Percentiles rank a stretch among this genome's conserved stretches.
Evolutionary conservation across 2,113 vertebrate genomes (phyloP).

Genomic region (Brachyhypopomus occidentalis): DNA sequence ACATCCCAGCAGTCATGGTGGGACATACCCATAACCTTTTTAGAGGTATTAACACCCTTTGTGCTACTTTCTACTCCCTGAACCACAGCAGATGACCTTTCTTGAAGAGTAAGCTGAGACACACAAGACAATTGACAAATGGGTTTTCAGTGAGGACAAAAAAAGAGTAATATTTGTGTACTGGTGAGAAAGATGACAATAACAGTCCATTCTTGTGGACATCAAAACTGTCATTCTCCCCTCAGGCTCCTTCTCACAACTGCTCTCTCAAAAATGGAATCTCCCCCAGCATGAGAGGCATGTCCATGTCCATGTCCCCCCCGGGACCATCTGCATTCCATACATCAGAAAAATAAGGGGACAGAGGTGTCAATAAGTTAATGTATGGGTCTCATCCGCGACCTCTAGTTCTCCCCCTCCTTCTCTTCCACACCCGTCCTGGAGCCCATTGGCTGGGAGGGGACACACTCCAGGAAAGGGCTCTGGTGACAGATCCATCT

Average conservation of each 20-base stretch:
- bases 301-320: constrained; percentile 35
- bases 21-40: background rate
- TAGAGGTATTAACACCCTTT: background rate
- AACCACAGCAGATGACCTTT: background rate
- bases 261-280: constrained; percentile 15
- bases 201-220: constrained; percentile 15
- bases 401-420: constrained; percentile 36
- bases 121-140: background rate
- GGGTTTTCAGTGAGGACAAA: background rate
- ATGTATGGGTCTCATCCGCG: constrained; percentile 31
- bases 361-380: constrained; percentile 43
- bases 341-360: background rate
- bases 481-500: constrained; percentile 71
- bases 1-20: background rate
- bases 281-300: background rate
- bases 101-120: constrained; percentile 1
- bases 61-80: background rate
- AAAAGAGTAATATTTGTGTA: background rate
- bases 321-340: background rate
- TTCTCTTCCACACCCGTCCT: constrained; percentile 24
- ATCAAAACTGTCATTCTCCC: constrained; percentile 27
- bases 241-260: background rate
- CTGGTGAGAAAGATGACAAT: background rate
- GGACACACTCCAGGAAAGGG: background rate
- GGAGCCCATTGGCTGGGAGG: constrained; percentile 41